Evolutionary conservation across 2,113 vertebrate genomes (phyloP), one percentile per base, ranked within the genome.

Genomic region (Ceyx melanurus): DNA sequence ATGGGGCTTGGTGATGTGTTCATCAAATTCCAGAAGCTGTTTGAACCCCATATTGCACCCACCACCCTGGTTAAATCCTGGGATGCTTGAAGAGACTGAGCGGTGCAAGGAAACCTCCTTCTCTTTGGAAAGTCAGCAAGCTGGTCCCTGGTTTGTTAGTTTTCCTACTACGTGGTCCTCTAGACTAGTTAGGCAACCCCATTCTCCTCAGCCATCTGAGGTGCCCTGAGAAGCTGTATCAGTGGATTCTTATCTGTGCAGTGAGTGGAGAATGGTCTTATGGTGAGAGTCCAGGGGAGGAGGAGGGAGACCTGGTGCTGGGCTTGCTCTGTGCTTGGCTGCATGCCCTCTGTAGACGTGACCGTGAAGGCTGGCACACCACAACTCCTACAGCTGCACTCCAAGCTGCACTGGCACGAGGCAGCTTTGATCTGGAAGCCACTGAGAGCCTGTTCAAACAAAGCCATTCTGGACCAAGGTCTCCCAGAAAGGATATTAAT

Each of bases 361-460:
- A 17, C 51, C 43, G 46, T 53, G 86, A 45, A 67, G 57, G 53
- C 28, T 95, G 92, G 51, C 71, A 77, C 67, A 43, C 13, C 33
- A 21, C 51, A 89, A 2, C 53, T 48, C 53, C 80, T 77, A 37
- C 14, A 1, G 51, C 85, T 77, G 64, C 26, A 4, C 58, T 61
- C 66, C n/a, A 68, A 58, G 40, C 87, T 94, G 94, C 87, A 58
- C 62, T 1, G 1, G 22, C 10, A 2, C 3, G 70, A 67, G 62
- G 48, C 53, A 82, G 74, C 78, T 93, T 81, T 91, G 81, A 67
- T 76, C 29, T 76, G 87, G 64, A 84, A 91, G 42, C 62, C 82
- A 70, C 46, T 18, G 88, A 88, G 5, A 60, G 60, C 23, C 60
- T 77, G 51, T 78, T 82, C 85, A 82, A 94, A 88, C 64, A 88